Evolutionary conservation across 2,888 invertebrate genomes (phyloP), one percentile per base, ranked within the genome.

Genomic region (Macroteleia sp.): DNA sequence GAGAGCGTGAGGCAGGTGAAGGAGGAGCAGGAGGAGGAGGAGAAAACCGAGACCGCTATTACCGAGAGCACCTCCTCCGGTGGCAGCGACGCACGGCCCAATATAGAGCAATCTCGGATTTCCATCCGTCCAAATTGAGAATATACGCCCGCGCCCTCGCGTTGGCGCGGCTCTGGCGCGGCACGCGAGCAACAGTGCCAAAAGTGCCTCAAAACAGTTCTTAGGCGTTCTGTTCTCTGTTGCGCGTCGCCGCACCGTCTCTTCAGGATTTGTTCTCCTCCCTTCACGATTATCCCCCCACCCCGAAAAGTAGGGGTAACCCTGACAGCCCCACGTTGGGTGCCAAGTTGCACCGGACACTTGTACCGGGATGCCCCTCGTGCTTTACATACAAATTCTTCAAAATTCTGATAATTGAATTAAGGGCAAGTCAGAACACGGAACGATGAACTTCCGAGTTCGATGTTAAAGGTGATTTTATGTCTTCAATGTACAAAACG

Each of bases 51-150:
- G 82, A 83, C 84, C 86, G 89, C 89, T 88, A 87, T 87, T 88
- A 87, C 82, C n/a, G n/a, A n/a, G 87, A 85, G 86, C 87, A 85
- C 84, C 84, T 84, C 83, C 81, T 85, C 84, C 81, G 79, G 77
- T 74, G 82, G 88, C 83, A 87, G 83, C 88, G 88, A 86, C 91
- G 91, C 92, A 93, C 92, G 92, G 91, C 94, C 94, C 92, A 93
- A 94, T 94, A 94, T 92, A 94, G 94, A 92, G 92, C 93, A 94
- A 94, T 94, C 94, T 94, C 94, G 93, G 92, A 93, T 94, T 94
- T 94, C 94, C 92, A 92, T 92, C 92, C 93, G 92, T 92, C 94
- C 94, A 94, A 94, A 94, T 93, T 92, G 92, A 94, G 94, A 93
- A 93, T 93, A 93, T 93, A 89, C 91, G 89, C 89, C 90, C 90